phyloP scores from a whole-genome alignment of 2,888 invertebrate species.

The Stratiomys singularior region DNA sequence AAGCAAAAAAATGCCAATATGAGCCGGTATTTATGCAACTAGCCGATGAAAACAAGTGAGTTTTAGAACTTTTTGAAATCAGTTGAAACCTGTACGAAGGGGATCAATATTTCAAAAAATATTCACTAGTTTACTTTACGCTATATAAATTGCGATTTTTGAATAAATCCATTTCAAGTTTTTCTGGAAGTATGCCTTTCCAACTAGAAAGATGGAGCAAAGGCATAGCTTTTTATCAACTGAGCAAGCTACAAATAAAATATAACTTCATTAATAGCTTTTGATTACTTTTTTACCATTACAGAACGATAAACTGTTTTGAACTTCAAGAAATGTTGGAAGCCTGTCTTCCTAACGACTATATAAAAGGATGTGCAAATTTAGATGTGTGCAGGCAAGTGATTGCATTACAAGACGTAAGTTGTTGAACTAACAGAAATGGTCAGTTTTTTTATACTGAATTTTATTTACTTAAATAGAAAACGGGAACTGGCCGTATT shows the following conservation, averaged over 20 bases:
- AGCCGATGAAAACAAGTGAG: conserved; percentile 81
- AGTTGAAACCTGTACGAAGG: background rate
- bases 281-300: conserved; percentile 18
- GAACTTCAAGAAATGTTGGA: conserved; percentile 90
- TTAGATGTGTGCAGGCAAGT: conserved; percentile 93
- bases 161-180: no score
- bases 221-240: no score
- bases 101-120: background rate
- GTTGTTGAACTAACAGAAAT: conserved; percentile 59
- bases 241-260: no score
- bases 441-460: background rate
- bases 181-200: no score
- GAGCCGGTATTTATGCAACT: conserved; percentile 90
- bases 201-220: no score
- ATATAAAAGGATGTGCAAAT: conserved; percentile 92
- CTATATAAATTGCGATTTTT: no score
- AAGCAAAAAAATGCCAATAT: conserved; percentile 73
- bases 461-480: conserved; percentile 66
- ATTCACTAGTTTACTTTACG: no score
- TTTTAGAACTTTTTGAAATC: background rate
- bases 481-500: conserved; percentile 81
- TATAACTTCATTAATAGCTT: conserved; percentile 1
- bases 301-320: conserved; percentile 85
- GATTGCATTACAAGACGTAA: conserved; percentile 88
- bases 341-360: conserved; percentile 92